Percentiles rank a stretch among this genome's conserved stretches.
These are phyloP conservation scores for Nemotelus pantherinus DNA, from an alignment of 2,888 invertebrate genomes.

Conservation along the genomic window DNA sequence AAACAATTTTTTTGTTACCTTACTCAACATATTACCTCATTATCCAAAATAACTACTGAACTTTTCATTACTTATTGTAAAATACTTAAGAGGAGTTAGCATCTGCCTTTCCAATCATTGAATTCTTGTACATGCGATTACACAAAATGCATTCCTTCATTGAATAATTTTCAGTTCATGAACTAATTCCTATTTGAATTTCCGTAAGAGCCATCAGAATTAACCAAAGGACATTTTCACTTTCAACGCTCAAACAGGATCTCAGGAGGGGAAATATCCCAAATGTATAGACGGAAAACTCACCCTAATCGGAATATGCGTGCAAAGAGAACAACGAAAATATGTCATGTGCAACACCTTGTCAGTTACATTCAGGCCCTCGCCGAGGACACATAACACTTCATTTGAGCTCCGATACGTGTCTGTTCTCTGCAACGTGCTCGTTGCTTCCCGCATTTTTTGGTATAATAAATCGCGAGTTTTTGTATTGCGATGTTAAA, in stretches of 20 bases:
- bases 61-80: too few relatives aligned
- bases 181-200: too few relatives aligned
- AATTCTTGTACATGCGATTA: too few relatives aligned
- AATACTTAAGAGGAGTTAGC: too few relatives aligned
- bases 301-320: not conserved
- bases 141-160: too few relatives aligned
- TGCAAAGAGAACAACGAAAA: not conserved
- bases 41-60: too few relatives aligned
- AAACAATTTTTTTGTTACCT: too few relatives aligned
- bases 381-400: not conserved
- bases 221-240: not conserved
- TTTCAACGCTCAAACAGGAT: not conserved
- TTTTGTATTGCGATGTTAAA: constrained; percentile 57
- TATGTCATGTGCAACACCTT: not conserved
- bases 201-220: too few relatives aligned
- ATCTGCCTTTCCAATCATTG: too few relatives aligned
- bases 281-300: not conserved
- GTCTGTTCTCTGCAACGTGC: not conserved
- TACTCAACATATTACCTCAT: too few relatives aligned
- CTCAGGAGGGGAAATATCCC: not conserved
- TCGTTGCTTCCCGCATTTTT: not conserved
- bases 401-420: not conserved
- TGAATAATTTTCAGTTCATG: too few relatives aligned
- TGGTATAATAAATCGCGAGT: not conserved
- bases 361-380: not conserved